Conservation (phyloP, 2,888 invertebrate species). For the Drosophila atripex region DNA sequence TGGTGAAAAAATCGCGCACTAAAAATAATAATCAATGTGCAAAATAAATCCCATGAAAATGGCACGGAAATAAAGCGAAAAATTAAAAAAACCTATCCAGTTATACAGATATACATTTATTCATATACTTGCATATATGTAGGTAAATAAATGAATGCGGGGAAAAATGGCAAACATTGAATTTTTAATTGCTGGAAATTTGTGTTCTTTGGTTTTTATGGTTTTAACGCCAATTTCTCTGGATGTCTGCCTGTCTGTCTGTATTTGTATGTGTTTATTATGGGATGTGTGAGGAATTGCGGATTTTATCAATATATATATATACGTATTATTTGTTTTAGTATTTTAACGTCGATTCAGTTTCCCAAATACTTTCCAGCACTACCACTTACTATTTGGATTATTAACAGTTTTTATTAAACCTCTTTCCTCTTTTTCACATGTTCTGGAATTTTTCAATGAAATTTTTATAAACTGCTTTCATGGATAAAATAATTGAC, state of each 20-base stretch:
- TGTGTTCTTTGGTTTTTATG: slow-evolving; percentile 63
- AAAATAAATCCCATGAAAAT: slow-evolving; percentile 42
- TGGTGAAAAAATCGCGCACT: slow-evolving; percentile 28
- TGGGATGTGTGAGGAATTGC: slow-evolving; percentile 34
- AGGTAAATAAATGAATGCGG: slow-evolving; percentile 7
- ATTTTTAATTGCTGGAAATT: slow-evolving; percentile 73
- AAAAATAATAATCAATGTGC: slow-evolving; percentile 42
- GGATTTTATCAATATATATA: background rate
- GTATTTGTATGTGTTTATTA: slow-evolving; percentile 31
- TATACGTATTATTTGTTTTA: slow-evolving; percentile 59
- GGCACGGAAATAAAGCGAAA: slow-evolving; percentile 24
- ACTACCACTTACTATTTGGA: slow-evolving; percentile 39
- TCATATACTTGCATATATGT: too few species aligned
- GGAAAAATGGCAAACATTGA: slow-evolving; percentile 62
- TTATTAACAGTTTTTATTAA: slow-evolving; percentile 67
- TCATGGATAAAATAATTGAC: too few species aligned
- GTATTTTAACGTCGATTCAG: slow-evolving; percentile 42
- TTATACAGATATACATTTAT: background rate
- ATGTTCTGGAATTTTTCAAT: slow-evolving; percentile 10
- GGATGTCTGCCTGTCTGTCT: slow-evolving; percentile 7
- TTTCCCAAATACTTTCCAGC: background rate
- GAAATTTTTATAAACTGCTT: background rate
- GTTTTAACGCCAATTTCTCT: slow-evolving; percentile 31
- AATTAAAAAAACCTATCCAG: slow-evolving; percentile 10
- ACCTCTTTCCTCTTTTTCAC: slow-evolving; percentile 10